These are phyloP conservation scores for Ramphastos sulfuratus DNA, from an alignment of 2,113 vertebrate genomes.

Conservation along the genomic window DNA sequence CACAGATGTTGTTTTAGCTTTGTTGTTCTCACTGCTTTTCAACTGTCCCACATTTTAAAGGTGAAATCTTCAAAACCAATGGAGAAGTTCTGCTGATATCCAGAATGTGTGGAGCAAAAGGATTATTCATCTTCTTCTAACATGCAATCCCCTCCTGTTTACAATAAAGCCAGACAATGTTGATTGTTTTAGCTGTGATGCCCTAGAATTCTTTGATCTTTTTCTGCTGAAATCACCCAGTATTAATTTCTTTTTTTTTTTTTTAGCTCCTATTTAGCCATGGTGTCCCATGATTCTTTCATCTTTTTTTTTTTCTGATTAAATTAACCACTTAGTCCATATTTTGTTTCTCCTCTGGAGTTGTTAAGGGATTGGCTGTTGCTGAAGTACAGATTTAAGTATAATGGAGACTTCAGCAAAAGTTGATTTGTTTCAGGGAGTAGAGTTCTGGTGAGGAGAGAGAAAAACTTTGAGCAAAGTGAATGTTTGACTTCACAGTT, in stretches of 20 bases:
- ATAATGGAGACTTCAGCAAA: not conserved
- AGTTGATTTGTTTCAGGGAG: not conserved
- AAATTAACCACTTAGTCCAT: too few relatives aligned
- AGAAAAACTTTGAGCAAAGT: not conserved
- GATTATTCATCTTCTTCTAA: not conserved
- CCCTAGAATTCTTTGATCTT: not conserved
- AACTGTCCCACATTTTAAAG: not conserved
- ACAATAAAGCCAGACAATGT: not conserved
- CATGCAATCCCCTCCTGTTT: not conserved
- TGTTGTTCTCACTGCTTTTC: not conserved
- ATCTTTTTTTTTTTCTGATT: too few relatives aligned
- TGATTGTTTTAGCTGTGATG: not conserved
- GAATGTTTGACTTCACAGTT: not conserved
- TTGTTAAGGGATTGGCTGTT: not conserved
- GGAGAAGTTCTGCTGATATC: not conserved
- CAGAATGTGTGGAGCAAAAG: not conserved
- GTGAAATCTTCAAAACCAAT: not conserved
- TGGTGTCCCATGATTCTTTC: too few relatives aligned
- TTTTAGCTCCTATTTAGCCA: too few relatives aligned
- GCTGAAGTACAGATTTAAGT: not conserved
- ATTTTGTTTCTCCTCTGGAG: not conserved
- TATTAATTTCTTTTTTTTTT: not conserved
- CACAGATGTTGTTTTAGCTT: not conserved
- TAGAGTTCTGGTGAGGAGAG: not conserved
- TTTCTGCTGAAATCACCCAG: not conserved